phyloP scores from a whole-genome alignment of 2,113 vertebrate species.

The Pteronura brasiliensis region DNA sequence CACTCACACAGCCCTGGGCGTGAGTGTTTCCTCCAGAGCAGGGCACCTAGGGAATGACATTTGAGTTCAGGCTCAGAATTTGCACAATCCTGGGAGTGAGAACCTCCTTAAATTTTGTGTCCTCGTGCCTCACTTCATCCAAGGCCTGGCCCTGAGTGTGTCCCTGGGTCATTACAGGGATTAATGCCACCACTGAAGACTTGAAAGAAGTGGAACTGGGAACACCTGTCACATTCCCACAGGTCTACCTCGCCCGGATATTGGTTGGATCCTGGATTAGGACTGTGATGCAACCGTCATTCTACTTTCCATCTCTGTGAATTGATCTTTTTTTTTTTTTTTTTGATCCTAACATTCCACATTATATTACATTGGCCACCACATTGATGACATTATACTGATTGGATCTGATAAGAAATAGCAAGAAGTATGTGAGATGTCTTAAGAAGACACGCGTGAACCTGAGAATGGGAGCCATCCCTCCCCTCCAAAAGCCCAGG shows the following conservation, averaged over 20 bases:
- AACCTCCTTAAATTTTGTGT: neutral
- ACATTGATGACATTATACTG: neutral
- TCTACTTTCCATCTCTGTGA: neutral
- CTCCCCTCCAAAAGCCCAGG: neutral
- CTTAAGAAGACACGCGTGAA: neutral
- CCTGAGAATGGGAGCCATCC: neutral
- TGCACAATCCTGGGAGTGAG: neutral
- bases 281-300: neutral
- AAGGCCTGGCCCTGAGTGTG: no score
- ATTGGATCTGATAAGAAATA: neutral
- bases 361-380: neutral
- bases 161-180: neutral
- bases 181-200: no score
- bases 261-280: neutral
- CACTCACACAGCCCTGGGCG: neutral
- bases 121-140: neutral
- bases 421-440: neutral
- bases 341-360: neutral
- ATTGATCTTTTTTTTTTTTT: no score
- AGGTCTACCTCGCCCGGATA: no score
- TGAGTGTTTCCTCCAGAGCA: no score
- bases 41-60: no score
- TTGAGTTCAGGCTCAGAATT: neutral
- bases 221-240: neutral
- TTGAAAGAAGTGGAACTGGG: neutral